Base-by-base conservation (phyloP, 2,888 invertebrate genomes). In the Eupithecia centaureata region DNA sequence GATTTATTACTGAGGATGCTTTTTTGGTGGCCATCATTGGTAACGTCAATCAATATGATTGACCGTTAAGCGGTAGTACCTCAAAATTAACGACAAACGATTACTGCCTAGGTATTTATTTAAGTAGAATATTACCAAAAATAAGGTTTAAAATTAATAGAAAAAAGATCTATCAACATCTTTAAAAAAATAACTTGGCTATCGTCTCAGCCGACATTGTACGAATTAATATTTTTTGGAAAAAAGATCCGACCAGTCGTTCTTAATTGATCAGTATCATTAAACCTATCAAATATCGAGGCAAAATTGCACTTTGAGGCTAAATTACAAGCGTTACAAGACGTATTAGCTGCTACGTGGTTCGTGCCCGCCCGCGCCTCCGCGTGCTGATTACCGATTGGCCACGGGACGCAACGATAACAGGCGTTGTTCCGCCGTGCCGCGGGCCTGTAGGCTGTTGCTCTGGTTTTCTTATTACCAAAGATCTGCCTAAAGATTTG, bases 361-460 rank as follows among this genome's bases (percentile, higher is more conserved):
- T 69, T 59, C 47, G 63, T 67, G 68, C 64, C 65, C 61, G 68
- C 64, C 65, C 61, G 71, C 65, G 33, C 67, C 63, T 61, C 61
- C 27, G 60, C 54, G 66, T 65, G 59, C 64, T 68, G 81, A 86
- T 87, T 86, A 84, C 80, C 77, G 82, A 87, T 87, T 85, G 77
- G 86, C 74, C 82, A 82, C 82, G 83, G 80, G 72, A 76, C 75
- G 73, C 73, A 76, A 59, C 61, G 62, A 62, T 65, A 76, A 73
- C 74, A 73, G 72, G 58, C 71, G 63, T 54, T 62, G 65, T 61
- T 67, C 73, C 76, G n/a, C 75, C 73, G 73, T 77, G 18, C 30
- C n/a, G 15, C 30, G 64, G 75, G 65, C 71, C 61, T 73, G 76
- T 75, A 67, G 73, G 77, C 73, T 79, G 77, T 75, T 74, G 72